A percentile compares a stretch with the other conserved stretches of the same genome.
These are phyloP conservation scores for Recurvirostra avosetta DNA, from an alignment of 2,113 vertebrate species.

Conservation along the genomic window DNA sequence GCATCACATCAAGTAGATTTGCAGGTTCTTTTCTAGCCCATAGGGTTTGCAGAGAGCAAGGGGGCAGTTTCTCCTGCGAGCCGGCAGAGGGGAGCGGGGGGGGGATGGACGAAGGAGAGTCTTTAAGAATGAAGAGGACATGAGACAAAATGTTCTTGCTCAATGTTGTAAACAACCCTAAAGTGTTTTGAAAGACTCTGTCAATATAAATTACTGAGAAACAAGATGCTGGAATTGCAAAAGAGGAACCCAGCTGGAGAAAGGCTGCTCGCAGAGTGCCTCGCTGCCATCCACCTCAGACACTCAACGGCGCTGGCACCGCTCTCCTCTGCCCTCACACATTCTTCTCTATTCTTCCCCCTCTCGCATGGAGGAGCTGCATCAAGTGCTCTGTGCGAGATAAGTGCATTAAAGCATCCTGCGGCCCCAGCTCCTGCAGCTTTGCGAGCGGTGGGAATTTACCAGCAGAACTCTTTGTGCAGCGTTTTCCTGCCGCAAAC, in stretches of 20 bases:
- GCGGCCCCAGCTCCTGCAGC: not conserved
- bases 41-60: not conserved
- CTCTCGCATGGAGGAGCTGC: not conserved
- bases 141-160: constrained; percentile 70
- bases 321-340: not conserved
- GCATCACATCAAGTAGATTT: not conserved
- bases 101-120: not conserved
- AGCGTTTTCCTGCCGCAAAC: not conserved
- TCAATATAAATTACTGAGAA: constrained; percentile 48
- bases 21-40: not conserved
- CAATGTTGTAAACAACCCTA: constrained; percentile 68
- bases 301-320: not conserved
- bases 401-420: not conserved
- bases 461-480: not conserved
- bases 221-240: constrained; percentile 44
- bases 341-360: constrained; percentile 14
- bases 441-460: not conserved
- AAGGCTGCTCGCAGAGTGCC: not conserved
- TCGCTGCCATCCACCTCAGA: not conserved
- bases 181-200: constrained; percentile 71
- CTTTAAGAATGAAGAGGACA: constrained; percentile 58
- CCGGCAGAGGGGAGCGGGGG: rapidly evolving
- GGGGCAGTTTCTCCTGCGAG: not conserved
- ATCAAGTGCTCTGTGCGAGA: not conserved
- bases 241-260: constrained; percentile 49